These are phyloP conservation scores for Hipposideros armiger DNA, from an alignment of 2,113 vertebrate genomes.

Conservation along the genomic window DNA sequence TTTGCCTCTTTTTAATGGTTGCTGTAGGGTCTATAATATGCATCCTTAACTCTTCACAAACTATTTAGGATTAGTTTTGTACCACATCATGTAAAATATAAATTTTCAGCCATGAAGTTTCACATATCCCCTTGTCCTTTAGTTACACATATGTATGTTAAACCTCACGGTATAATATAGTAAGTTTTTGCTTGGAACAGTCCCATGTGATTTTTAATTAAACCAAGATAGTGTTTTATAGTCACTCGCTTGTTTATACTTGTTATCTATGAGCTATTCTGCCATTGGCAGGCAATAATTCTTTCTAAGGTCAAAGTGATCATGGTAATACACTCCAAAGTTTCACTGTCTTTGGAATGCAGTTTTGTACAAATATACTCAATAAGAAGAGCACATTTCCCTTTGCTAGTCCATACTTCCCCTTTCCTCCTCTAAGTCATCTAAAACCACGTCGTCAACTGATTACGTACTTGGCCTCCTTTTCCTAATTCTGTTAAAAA, in stretches of 20 bases:
- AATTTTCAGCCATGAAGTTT: neutral
- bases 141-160: neutral
- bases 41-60: neutral
- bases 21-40: neutral
- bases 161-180: neutral
- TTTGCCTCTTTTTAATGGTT: neutral
- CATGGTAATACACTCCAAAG: neutral
- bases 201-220: neutral
- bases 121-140: neutral
- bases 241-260: neutral
- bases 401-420: neutral
- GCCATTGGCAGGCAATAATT: neutral
- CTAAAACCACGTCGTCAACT: neutral
- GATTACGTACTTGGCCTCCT: neutral
- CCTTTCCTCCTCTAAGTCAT: neutral
- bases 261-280: neutral
- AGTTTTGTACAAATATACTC: neutral
- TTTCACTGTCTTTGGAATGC: neutral
- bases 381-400: neutral
- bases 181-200: neutral
- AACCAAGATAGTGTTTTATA: neutral
- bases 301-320: constrained; percentile 4
- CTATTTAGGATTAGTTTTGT: constrained; percentile 9
- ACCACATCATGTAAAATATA: neutral
- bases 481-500: constrained; percentile 31